Conservation (phyloP, 2,113 vertebrate species). For the Alaudala cheleensis region DNA sequence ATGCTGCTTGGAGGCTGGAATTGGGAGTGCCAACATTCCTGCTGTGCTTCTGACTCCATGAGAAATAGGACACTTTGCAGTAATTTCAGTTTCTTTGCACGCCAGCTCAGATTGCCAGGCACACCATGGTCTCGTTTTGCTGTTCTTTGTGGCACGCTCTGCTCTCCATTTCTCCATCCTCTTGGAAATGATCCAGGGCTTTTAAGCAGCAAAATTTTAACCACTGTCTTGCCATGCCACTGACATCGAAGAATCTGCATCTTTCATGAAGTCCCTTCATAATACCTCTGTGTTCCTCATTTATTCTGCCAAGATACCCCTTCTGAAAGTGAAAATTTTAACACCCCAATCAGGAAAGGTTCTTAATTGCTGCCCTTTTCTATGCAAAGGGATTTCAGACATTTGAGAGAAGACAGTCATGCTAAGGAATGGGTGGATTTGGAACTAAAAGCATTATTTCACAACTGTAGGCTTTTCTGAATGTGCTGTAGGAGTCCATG, state of each 20-base stretch:
- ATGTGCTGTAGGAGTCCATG: neutral
- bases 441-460: neutral
- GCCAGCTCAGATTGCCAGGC: neutral
- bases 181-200: neutral
- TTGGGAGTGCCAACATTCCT: neutral
- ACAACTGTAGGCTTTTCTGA: neutral
- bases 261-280: neutral
- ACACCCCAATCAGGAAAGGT: neutral
- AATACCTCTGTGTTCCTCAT: neutral
- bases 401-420: neutral
- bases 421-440: neutral
- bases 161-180: neutral
- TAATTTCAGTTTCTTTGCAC: neutral
- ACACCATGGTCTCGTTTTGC: neutral
- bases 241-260: neutral
- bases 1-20: neutral
- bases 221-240: neutral
- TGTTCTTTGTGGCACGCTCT: neutral
- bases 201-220: conserved; percentile 8
- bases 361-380: neutral
- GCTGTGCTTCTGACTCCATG: conserved; percentile 3
- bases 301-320: neutral
- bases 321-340: neutral
- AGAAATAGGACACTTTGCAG: conserved; percentile 31
- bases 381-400: neutral